phyloP scores from a whole-genome alignment of 2,888 invertebrate species.

The Dendrolimus houi region DNA sequence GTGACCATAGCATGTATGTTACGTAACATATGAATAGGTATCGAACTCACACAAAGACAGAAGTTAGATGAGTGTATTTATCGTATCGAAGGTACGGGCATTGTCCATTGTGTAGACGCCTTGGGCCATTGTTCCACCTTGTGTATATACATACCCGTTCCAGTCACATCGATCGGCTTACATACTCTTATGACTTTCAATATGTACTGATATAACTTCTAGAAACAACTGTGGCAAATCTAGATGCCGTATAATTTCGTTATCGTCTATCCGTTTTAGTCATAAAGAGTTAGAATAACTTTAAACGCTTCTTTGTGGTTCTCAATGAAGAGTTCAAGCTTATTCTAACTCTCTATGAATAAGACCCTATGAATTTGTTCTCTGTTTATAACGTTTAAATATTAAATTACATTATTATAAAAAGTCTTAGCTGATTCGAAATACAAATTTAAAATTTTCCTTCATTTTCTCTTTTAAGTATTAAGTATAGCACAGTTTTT shows the following conservation, averaged over 20 bases:
- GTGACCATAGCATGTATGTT: slow-evolving; percentile 16
- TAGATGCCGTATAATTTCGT: neutral
- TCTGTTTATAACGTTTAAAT: too few species aligned
- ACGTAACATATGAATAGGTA: slow-evolving; percentile 41
- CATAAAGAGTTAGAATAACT: too few species aligned
- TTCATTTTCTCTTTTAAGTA: too few species aligned
- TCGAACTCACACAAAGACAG: slow-evolving; percentile 44
- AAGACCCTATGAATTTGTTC: too few species aligned
- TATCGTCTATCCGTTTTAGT: neutral
- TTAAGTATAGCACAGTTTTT: too few species aligned
- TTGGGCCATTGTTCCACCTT: slow-evolving; percentile 58
- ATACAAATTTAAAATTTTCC: too few species aligned
- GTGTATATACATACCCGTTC: slow-evolving; percentile 42
- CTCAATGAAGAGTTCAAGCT: too few species aligned
- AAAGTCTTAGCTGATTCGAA: too few species aligned
- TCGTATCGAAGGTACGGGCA: slow-evolving; percentile 56
- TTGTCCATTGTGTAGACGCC: slow-evolving; percentile 71
- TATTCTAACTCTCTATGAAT: too few species aligned
- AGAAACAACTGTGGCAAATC: slow-evolving; percentile 25
- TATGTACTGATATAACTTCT: slow-evolving; percentile 31
- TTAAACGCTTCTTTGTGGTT: too few species aligned
- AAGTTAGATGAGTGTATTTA: slow-evolving; percentile 56
- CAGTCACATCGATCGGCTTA: slow-evolving; percentile 47
- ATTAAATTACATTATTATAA: too few species aligned
- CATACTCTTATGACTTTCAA: slow-evolving; percentile 49